phyloP scores from a whole-genome alignment of 2,797 vertebrate species.

The Denticeps clupeoides region DNA sequence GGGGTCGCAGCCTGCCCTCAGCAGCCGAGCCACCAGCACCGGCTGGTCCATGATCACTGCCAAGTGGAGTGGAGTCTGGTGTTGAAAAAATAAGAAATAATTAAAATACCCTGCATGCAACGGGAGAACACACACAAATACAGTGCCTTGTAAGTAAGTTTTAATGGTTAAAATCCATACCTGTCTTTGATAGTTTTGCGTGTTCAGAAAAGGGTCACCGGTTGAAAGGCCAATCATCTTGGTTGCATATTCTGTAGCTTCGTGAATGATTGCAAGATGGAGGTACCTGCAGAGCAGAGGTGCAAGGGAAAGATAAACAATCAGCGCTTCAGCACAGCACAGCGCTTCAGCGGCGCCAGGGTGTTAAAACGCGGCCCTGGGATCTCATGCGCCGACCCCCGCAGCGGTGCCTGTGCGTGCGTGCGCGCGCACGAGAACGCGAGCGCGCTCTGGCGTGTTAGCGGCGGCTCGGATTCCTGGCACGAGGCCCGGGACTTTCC shows the following conservation, averaged over 20 bases:
- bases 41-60: constrained; percentile 87
- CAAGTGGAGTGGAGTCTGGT: constrained; percentile 84
- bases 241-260: constrained; percentile 67
- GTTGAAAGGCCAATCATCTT: constrained; percentile 69
- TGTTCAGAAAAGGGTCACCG: constrained; percentile 73
- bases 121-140: no score
- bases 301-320: constrained; percentile 6
- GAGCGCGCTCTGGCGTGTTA: constrained; percentile 35
- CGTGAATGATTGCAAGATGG: constrained; percentile 88
- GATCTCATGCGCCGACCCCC: no score
- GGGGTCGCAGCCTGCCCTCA: constrained; percentile 77
- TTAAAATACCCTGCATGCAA: no score
- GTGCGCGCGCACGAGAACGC: no score
- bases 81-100: constrained; percentile 7
- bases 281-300: constrained; percentile 63
- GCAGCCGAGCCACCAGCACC: constrained; percentile 70
- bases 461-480: constrained; percentile 59
- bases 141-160: no score
- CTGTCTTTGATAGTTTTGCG: constrained; percentile 90
- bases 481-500: constrained; percentile 84
- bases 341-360: neutral
- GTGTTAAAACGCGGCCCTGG: no score
- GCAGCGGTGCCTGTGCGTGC: no score
- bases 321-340: neutral
- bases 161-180: constrained; percentile 41